These are phyloP conservation scores for Solenopsis invicta DNA, from an alignment of 1,140 invertebrate genomes.

Conservation along the genomic window DNA sequence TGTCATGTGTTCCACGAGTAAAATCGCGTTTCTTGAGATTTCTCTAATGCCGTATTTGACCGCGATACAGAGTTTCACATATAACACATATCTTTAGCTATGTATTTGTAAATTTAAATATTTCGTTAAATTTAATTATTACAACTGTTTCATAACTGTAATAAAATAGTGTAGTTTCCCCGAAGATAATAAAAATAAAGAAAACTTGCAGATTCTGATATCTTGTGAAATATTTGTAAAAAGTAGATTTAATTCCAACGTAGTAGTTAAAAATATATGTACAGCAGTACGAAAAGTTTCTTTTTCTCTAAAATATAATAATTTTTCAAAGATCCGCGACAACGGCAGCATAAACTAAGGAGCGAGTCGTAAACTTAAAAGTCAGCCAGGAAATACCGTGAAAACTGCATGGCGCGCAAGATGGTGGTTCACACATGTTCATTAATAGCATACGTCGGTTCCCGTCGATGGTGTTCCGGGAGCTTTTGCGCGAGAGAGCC, in stretches of 20 bases:
- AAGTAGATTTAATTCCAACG: neutral
- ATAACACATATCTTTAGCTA: neutral
- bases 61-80: neutral
- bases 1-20: neutral
- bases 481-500: constrained; percentile 66
- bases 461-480: constrained; percentile 51
- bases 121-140: too few species aligned
- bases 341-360: constrained; percentile 4
- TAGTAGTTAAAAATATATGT: neutral
- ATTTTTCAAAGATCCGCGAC: neutral
- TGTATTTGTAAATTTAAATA: neutral
- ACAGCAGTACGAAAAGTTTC: neutral
- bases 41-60: neutral
- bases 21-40: neutral
- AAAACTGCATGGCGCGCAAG: constrained; percentile 37
- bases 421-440: constrained; percentile 75
- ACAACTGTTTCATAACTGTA: neutral
- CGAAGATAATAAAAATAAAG: neutral
- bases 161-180: neutral
- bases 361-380: constrained; percentile 35
- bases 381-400: constrained; percentile 28
- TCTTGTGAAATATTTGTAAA: neutral
- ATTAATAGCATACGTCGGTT: constrained; percentile 79
- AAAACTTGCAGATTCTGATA: neutral
- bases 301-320: neutral